Percentiles rank a stretch among this genome's conserved stretches.
These are phyloP conservation scores for Cheilosia scutellata DNA, from an alignment of 2,888 invertebrate species.

Conservation along the genomic window DNA sequence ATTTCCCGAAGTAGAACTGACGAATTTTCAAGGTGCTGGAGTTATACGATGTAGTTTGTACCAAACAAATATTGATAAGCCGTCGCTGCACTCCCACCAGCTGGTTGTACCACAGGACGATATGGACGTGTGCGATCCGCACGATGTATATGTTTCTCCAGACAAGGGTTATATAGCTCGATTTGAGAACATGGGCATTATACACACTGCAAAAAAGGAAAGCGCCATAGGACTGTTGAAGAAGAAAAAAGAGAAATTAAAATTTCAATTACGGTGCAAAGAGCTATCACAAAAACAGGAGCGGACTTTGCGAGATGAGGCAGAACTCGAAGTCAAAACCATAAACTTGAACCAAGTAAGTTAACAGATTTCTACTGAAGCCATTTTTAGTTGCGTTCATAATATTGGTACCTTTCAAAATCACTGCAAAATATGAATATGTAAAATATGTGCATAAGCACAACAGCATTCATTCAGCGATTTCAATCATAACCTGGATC, in stretches of 20 bases:
- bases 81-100: conserved; percentile 88
- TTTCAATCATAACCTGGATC: too few species aligned
- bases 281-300: conserved; percentile 79
- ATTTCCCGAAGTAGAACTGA: conserved; percentile 90
- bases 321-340: conserved; percentile 86
- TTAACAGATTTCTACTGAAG: neutral
- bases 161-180: conserved; percentile 88
- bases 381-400: neutral
- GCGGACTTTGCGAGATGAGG: conserved; percentile 80
- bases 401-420: too few species aligned
- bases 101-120: conserved; percentile 87
- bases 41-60: conserved; percentile 90
- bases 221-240: conserved; percentile 87
- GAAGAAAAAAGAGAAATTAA: conserved; percentile 85
- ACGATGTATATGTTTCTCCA: conserved; percentile 86
- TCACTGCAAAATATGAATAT: too few species aligned
- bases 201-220: conserved; percentile 93
- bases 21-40: conserved; percentile 86
- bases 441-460: too few species aligned
- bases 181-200: conserved; percentile 93
- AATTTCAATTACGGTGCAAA: conserved; percentile 82
- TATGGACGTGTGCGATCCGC: conserved; percentile 88
- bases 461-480: too few species aligned
- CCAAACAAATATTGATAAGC: conserved; percentile 85
- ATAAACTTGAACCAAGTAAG: conserved; percentile 91